These are phyloP conservation scores for Tillus elongatus DNA, from an alignment of 2,888 invertebrate genomes.

Conservation along the genomic window DNA sequence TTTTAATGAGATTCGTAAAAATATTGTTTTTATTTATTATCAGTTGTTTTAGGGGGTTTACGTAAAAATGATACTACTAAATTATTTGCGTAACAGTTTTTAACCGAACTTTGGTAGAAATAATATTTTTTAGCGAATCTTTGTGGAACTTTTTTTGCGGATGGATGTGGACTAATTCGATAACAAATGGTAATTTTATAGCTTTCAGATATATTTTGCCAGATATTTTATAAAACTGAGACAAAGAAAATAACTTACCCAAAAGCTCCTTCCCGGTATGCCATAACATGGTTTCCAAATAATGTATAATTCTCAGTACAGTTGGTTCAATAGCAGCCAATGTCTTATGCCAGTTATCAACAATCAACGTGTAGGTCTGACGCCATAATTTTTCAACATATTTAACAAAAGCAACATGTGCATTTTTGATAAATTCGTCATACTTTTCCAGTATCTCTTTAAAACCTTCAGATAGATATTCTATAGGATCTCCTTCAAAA, in stretches of 20 bases:
- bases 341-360: slow-evolving; percentile 64
- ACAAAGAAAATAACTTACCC: slow-evolving; percentile 43
- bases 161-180: too few relatives aligned
- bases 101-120: too few relatives aligned
- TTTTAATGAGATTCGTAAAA: too few relatives aligned
- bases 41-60: too few relatives aligned
- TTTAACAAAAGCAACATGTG: slow-evolving; percentile 60
- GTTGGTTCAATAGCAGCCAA: slow-evolving; percentile 68
- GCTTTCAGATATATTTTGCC: too few relatives aligned
- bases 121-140: too few relatives aligned
- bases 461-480: slow-evolving; percentile 59
- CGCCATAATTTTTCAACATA: slow-evolving; percentile 70
- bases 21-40: too few relatives aligned
- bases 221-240: too few relatives aligned
- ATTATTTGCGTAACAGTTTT: too few relatives aligned
- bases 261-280: slow-evolving; percentile 64
- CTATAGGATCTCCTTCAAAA: slow-evolving; percentile 65
- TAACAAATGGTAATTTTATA: too few relatives aligned
- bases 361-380: slow-evolving; percentile 53
- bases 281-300: slow-evolving; percentile 64
- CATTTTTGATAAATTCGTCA: slow-evolving; percentile 66
- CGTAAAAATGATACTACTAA: too few relatives aligned
- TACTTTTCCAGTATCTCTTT: slow-evolving; percentile 66
- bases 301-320: slow-evolving; percentile 66
- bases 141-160: too few relatives aligned